Conservation (phyloP, 1,140 invertebrate species). For the Aphaenogaster floridana region DNA sequence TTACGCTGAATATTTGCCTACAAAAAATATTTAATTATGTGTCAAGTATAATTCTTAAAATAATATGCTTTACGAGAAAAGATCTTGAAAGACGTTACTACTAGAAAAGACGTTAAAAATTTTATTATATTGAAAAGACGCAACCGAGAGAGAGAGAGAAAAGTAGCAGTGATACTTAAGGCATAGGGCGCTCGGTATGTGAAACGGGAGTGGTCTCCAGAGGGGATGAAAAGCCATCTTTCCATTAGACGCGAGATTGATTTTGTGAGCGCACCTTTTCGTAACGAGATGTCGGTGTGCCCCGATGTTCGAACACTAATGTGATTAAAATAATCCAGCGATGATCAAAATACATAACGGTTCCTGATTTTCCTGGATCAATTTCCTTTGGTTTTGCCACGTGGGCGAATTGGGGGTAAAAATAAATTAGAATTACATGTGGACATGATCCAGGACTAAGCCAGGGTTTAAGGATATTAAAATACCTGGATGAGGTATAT, state of each 20-base stretch:
- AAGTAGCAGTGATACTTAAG: slow-evolving; percentile 55
- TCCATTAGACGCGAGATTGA: slow-evolving; percentile 80
- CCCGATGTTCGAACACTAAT: slow-evolving; percentile 71
- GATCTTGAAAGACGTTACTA: no score
- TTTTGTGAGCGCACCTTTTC: slow-evolving; percentile 75
- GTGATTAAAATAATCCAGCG: slow-evolving; percentile 77
- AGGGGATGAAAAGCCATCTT: slow-evolving; percentile 76
- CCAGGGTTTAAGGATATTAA: slow-evolving; percentile 1
- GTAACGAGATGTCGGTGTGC: slow-evolving; percentile 67
- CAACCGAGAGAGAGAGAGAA: background rate
- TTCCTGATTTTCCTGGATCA: slow-evolving; percentile 67
- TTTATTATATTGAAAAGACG: slow-evolving; percentile 31
- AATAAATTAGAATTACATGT: slow-evolving; percentile 34
- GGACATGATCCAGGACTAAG: background rate
- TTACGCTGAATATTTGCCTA: background rate
- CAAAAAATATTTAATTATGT: background rate
- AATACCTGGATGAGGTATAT: background rate
- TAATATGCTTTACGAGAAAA: background rate
- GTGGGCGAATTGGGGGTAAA: slow-evolving; percentile 45
- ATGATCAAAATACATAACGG: slow-evolving; percentile 75
- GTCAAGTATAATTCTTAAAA: background rate
- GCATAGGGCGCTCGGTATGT: slow-evolving; percentile 60
- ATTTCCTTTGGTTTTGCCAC: slow-evolving; percentile 61
- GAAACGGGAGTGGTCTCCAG: slow-evolving; percentile 75
- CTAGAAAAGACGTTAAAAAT: background rate